Base-by-base conservation (phyloP, 2,113 vertebrate genomes). In the Pyrgilauda ruficollis region DNA sequence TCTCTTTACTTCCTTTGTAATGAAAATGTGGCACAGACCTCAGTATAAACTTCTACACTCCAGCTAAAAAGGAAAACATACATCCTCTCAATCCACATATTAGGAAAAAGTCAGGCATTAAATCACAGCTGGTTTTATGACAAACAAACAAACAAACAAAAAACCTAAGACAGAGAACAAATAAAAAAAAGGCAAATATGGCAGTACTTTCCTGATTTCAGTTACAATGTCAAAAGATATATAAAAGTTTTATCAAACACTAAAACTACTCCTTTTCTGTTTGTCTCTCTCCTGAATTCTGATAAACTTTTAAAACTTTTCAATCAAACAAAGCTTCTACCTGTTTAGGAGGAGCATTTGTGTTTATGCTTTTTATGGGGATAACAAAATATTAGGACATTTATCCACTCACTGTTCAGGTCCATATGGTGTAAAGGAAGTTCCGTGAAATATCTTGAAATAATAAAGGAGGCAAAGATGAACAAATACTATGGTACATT, bases 41-140 rank as follows among this genome's bases (percentile, higher is more conserved):
- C 63, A 5, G 46, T 20, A 24, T 23, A 39, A 85, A 64, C 35
- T 47, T 62, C 44, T 17, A 7, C 23, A 1, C 27, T 58, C 28
- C 63, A 73, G 50, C 49, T 76, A 21, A 18, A 69, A 73, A 80
- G 23, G 24, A 46, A 62, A 83, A 69, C 5, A 5, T 26, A 24
- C 13, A 44, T 55, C 7, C 0, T 30, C 3, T 27, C 43, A 59
- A 15, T 43, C n/a, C 21, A 74, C 16, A 0, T 19, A 14, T 4
- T 26, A 59, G 50, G 61, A 74, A 76, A 81, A 83, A 78, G 23
- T 33, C 43, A 35, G 69, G 47, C 31, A 63, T 59, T 55, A 84
- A 84, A 89, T 63, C 52, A 70, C 44, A 84, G 23, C 21, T 50
- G 52, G 43, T 56, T 14, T 13, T 33, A 15, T 27, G 43, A 59